Base-by-base conservation (phyloP, 1,140 invertebrate species). In the Zophobas morio region DNA sequence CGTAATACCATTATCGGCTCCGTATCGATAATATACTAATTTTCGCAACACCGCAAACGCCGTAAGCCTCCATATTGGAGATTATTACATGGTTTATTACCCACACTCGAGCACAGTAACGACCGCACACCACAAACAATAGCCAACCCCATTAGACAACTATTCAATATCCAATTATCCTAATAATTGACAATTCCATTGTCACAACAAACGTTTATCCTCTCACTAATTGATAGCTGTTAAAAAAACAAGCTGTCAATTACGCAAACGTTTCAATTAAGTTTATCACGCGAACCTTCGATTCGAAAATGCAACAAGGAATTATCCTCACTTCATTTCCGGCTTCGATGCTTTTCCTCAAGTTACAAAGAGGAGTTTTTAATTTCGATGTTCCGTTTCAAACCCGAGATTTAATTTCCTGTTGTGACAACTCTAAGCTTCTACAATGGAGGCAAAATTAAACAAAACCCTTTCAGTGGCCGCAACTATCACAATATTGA, bases 401-500 rank as follows among this genome's bases (percentile, higher is more conserved):
- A n/a, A 32, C 32, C 36, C 36, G 56, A 42, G 39, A 66, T 66
- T 66, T 66, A 66, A 66, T 66, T 66, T 66, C 60, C 60, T 66
- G 60, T 66, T 66, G 39, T 66, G 60, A 66, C 60, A 60, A 66
- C 36, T 4, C n/a, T 51, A 51, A 51, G 49, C 6, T 66, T 32
- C 37, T 39, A 66, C 39, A 66, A 66, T 40, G 60, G 37, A 20
- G 35, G 60, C 4, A 66, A 66, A 66, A 66, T 66, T 66, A 66
- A 66, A 66, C 60, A 66, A 66, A 66, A 66, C 37, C 60, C 60
- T 20, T 42, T 66, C 60, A 66, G 60, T 66, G n/a, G 20, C 34
- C 56, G 56, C 56, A 60, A 60, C 60, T 66, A 66, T 66, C 60
- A 66, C 60, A 66, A 66, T 66, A 66, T 66, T 66, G 60, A 66